Evolutionary conservation across 2,113 vertebrate genomes (phyloP).

Genomic region (Gobiocypris rarus): DNA sequence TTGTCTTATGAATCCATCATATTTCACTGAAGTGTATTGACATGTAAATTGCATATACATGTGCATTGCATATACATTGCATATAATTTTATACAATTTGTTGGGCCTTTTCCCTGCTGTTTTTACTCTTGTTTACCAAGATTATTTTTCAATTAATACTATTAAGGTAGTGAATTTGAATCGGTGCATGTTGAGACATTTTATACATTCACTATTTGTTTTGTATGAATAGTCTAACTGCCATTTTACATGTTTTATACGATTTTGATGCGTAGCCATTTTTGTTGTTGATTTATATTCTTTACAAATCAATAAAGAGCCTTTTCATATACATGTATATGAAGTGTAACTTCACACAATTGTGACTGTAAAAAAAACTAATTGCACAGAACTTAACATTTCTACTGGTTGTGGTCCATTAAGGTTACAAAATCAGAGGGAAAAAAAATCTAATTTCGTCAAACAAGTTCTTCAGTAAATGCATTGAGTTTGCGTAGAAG

Average conservation of each 20-base stretch:
- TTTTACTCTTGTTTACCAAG: conserved; percentile 21
- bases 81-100: conserved; percentile 8
- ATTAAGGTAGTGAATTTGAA: conserved; percentile 28
- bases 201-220: conserved; percentile 43
- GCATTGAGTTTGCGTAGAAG: neutral
- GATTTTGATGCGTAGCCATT: conserved; percentile 23
- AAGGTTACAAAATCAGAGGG: neutral
- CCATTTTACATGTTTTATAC: conserved; percentile 28
- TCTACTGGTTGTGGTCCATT: neutral
- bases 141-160: conserved; percentile 8
- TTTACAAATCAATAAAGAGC: conserved; percentile 37
- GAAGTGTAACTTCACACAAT: neutral
- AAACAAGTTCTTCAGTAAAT: neutral
- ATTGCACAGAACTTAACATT: neutral
- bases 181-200: conserved; percentile 33
- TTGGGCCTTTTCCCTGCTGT: neutral
- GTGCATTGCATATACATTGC: conserved; percentile 11
- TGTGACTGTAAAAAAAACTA: neutral
- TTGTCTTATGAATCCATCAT: neutral
- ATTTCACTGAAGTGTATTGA: neutral
- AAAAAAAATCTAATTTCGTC: neutral
- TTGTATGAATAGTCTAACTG: conserved; percentile 21
- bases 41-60: conserved; percentile 24
- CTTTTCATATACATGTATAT: neutral
- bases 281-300: conserved; percentile 22